A percentile compares a stretch with the other conserved stretches of the same genome.
These are phyloP conservation scores for Villa cingulata DNA, from an alignment of 2,888 invertebrate species.

Conservation along the genomic window DNA sequence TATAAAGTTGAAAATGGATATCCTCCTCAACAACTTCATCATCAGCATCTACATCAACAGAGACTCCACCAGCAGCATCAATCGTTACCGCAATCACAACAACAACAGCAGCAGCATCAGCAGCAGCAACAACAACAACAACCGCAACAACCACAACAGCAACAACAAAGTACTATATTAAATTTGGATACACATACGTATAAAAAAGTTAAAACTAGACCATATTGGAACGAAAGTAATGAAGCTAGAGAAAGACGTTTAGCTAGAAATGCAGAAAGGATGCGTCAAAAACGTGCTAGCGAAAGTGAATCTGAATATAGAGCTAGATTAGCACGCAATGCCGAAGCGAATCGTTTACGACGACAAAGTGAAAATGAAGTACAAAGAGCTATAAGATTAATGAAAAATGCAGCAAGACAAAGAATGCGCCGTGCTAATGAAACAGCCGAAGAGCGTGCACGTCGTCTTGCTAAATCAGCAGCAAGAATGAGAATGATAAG, in stretches of 20 bases:
- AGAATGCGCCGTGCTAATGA: constrained; percentile 32
- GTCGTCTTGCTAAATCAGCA: constrained; percentile 32
- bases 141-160: background rate
- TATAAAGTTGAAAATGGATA: too few relatives aligned
- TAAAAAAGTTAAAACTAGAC: constrained; percentile 20
- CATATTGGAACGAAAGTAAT: constrained; percentile 35
- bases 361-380: constrained; percentile 36
- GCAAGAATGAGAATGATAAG: constrained; percentile 33
- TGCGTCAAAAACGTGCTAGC: constrained; percentile 34
- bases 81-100: background rate
- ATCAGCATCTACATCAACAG: background rate
- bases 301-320: constrained; percentile 33
- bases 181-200: constrained; percentile 18
- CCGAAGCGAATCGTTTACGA: constrained; percentile 34
- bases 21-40: background rate
- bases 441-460: constrained; percentile 31
- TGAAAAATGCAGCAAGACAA: constrained; percentile 36
- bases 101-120: background rate
- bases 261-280: constrained; percentile 34
- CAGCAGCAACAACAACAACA: background rate
- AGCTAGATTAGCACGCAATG: constrained; percentile 32
- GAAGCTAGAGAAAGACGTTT: constrained; percentile 33
- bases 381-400: constrained; percentile 36
- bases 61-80: too few relatives aligned
- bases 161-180: constrained; percentile 11